Base-by-base conservation (phyloP, 2,888 invertebrate genomes). In the Meiosimyza decipiens region DNA sequence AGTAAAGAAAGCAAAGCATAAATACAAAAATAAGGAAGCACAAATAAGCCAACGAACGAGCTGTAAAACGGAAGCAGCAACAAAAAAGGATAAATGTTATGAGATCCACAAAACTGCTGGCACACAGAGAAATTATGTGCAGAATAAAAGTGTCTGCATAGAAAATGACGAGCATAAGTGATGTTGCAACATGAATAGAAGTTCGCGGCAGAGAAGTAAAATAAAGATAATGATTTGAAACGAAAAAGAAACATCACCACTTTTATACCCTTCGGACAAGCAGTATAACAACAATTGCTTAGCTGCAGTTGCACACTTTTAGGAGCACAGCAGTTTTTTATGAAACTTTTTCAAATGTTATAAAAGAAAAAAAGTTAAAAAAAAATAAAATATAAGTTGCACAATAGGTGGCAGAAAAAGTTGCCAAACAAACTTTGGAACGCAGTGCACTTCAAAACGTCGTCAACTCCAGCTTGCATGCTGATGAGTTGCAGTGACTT, bases 401-500 rank as follows among this genome's bases (percentile, higher is more conserved):
- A n/a, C 40, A 11, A 12, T 62, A 3, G 15, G 60, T 7, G 40
- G 52, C 6, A 64, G n/a, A 18, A 49, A 71, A 60, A 47, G 50
- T 68, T 62, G n/a, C 16, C 47, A 54, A 70, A 62, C 62, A 22
- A 40, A 70, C 18, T 62, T 52, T 54, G 63, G 12, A 57, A 18
- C 54, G 69, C 62, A 55, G 70, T 51, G 52, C 62, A 60, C 40
- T 69, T 33, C 50, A 63, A 62, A 55, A 63, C 49, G 47, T 54
- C 62, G 63, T 16, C 22, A 49, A 28, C 28, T 33, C 47, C 40
- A 40, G 15, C 16, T 47, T 66, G 51, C 2, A 66, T 55, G 54
- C 54, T 16, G 54, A 54, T 40, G 66, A 55, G 22, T 16, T 52
- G 60, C 70, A 54, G 7, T 63, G 70, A 63, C 70, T 70, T 62